Evolutionary conservation across 2,888 invertebrate genomes (phyloP).

Genomic region (Tortricodes alternella): DNA sequence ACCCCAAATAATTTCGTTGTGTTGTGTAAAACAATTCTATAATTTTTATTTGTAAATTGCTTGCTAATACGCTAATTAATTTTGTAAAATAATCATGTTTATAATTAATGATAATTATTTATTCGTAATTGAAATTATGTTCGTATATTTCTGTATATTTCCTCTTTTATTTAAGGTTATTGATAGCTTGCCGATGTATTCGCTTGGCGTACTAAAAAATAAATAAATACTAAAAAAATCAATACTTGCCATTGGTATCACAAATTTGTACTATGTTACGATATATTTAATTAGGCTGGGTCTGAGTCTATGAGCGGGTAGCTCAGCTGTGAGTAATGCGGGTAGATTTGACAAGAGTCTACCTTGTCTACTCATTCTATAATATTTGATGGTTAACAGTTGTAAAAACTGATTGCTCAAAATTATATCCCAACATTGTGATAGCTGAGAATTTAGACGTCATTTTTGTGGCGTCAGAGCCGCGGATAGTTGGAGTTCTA

Average conservation of each 20-base stretch:
- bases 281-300: neutral
- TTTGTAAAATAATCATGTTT: slow-evolving; percentile 60
- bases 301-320: slow-evolving; percentile 1
- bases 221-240: slow-evolving; percentile 38
- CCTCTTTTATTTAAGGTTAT: slow-evolving; percentile 48
- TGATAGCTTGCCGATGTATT: slow-evolving; percentile 66
- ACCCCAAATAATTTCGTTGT: slow-evolving; percentile 42
- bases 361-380: slow-evolving; percentile 11
- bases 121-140: slow-evolving; percentile 57
- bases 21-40: slow-evolving; percentile 44
- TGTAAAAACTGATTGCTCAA: slow-evolving; percentile 58
- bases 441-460: slow-evolving; percentile 44
- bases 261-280: slow-evolving; percentile 43
- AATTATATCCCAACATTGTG: slow-evolving; percentile 53
- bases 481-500: neutral
- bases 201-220: slow-evolving; percentile 53
- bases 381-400: slow-evolving; percentile 28
- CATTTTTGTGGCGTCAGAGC: neutral
- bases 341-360: no score
- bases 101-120: slow-evolving; percentile 66
- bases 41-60: slow-evolving; percentile 54
- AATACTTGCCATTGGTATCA: slow-evolving; percentile 70
- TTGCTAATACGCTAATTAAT: slow-evolving; percentile 38
- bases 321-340: neutral
- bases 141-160: slow-evolving; percentile 59